Evolutionary conservation across 2,113 vertebrate genomes (phyloP).

Genomic region (Lipophrys pholis): DNA sequence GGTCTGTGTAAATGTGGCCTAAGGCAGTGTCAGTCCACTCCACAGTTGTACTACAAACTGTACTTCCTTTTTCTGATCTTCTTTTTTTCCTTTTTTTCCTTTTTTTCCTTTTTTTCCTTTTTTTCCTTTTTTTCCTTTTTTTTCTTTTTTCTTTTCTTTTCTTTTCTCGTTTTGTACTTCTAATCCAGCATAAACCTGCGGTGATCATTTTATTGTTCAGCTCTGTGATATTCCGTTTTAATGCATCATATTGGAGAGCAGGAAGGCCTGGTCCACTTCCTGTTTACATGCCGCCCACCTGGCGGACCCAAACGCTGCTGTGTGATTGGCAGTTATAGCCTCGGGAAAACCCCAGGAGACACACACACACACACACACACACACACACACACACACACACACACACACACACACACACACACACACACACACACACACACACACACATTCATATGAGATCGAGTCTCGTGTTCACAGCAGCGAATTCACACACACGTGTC

Average conservation of each 20-base stretch:
- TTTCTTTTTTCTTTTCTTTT: too few relatives aligned
- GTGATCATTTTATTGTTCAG: conserved; percentile 14
- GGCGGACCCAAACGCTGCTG: conserved; percentile 42
- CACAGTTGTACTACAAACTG: too few relatives aligned
- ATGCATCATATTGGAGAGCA: conserved; percentile 4
- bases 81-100: too few relatives aligned
- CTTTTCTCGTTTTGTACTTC: too few relatives aligned
- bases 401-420: neutral
- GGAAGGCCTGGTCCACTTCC: conserved; percentile 13
- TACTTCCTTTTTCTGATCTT: too few relatives aligned
- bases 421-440: conserved; percentile 3
- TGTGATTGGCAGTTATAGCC: conserved; percentile 75
- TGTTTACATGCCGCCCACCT: conserved; percentile 34
- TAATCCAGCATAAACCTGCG: too few relatives aligned
- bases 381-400: conserved; percentile 7
- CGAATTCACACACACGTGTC: conserved; percentile 29
- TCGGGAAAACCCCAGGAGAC: conserved; percentile 72
- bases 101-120: too few relatives aligned
- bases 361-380: conserved; percentile 24
- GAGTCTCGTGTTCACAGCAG: conserved; percentile 25
- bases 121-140: too few relatives aligned
- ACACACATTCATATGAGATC: conserved; percentile 12
- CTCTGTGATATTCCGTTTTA: conserved; percentile 20
- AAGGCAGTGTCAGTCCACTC: too few relatives aligned
- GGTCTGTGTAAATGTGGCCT: too few relatives aligned